Base-by-base conservation (phyloP, 2,888 invertebrate genomes). In the Sinopyrophorus schimmeli region DNA sequence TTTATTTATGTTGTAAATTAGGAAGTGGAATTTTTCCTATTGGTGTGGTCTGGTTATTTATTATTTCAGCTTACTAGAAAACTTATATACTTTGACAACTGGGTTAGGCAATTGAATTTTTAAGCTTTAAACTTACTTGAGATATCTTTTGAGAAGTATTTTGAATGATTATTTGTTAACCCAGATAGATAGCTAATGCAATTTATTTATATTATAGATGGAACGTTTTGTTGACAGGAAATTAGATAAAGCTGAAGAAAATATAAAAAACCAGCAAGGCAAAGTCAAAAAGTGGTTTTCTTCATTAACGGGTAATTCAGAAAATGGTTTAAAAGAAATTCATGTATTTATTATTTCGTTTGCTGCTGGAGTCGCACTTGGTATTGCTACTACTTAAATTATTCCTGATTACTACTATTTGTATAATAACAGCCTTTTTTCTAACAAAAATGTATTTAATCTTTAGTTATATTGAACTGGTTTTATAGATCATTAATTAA, bases 271-370 rank as follows among this genome's bases (percentile, higher is more conserved):
- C 64, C 84, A 85, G 59, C 80, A 86, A 71, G 75, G 77, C 41
- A 84, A 83, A 69, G 86, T 84, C 7, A 85, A 84, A 63, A 82
- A 81, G 65, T 92, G 90, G 91, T 90, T 87, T 64, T 77, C 83
- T 50, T 80, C 80, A 56, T 69, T 87, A 30, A 79, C 80, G 58
- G 82, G 82, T 15, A 84, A 84, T 58, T 81, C 84, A 12, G 72
- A 76, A 7, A 84, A 83, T 65, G 80, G 80, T 68, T 76, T 87
- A 34, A 84, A 85, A 58, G 88, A 90, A 74, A 78, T 88, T 30
- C 89, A 91, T 63, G 81, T 91, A 55, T 92, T 92, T 71, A 63
- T 88, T 57, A 80, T 85, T 40, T 87, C 89, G n/a, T 92, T 90
- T 74, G 78, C 83, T 57, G 89, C 85, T 59, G 91, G 92, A 40